phyloP scores from a whole-genome alignment of 2,888 invertebrate species.

The Diadegma fenestrale region DNA sequence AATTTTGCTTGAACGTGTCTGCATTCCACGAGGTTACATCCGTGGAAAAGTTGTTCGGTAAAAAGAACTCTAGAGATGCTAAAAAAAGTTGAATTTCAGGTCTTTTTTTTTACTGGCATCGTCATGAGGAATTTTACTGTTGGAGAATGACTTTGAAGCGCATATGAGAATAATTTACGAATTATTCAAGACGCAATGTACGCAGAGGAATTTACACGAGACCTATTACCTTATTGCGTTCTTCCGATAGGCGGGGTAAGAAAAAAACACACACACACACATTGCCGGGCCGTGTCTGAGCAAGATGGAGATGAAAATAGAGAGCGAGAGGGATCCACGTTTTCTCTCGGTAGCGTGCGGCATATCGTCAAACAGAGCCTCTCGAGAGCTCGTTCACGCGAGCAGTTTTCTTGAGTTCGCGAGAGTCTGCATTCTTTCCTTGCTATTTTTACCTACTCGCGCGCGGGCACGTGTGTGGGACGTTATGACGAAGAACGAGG shows the following conservation, averaged over 20 bases:
- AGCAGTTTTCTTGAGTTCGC: constrained; percentile 53
- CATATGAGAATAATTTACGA: not conserved
- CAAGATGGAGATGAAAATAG: not conserved
- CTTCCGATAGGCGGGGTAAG: constrained; percentile 1
- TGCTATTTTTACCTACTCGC: constrained; percentile 65
- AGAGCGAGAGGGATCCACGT: constrained; percentile 8
- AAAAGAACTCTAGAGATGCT: not conserved
- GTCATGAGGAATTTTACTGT: not conserved
- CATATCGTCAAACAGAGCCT: constrained; percentile 16
- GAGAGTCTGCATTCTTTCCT: constrained; percentile 67
- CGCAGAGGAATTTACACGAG: not conserved
- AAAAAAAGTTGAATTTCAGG: not conserved
- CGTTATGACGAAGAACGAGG: constrained; percentile 59
- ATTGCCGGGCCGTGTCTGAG: not conserved
- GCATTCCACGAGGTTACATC: too few relatives aligned
- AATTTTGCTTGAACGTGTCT: too few relatives aligned
- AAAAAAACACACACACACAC: not conserved
- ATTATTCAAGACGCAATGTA: not conserved
- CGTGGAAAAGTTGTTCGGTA: too few relatives aligned
- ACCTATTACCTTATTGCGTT: constrained; percentile 7
- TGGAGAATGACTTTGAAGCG: not conserved
- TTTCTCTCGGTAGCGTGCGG: constrained; percentile 9
- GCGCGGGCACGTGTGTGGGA: constrained; percentile 41
- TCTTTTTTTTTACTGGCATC: not conserved
- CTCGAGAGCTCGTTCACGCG: constrained; percentile 33